phyloP scores from a whole-genome alignment of 2,888 invertebrate species.

The Philhelius pedissequus region DNA sequence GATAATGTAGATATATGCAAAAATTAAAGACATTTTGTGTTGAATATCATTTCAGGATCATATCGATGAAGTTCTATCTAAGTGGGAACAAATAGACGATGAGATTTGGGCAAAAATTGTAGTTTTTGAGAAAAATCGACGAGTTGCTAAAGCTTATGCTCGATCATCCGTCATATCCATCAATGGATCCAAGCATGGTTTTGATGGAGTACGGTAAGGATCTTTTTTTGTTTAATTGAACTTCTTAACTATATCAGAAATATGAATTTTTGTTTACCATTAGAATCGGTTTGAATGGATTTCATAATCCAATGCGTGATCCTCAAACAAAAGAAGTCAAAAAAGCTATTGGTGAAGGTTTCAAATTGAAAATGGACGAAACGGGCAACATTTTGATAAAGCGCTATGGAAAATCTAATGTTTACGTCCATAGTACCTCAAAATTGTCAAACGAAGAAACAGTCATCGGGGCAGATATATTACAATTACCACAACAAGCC shows the following conservation, averaged over 20 bases:
- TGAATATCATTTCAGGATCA: slow-evolving; percentile 90
- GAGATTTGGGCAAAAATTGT: slow-evolving; percentile 99
- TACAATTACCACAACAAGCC: slow-evolving; percentile 83
- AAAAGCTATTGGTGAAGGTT: slow-evolving; percentile 92
- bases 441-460: slow-evolving; percentile 80
- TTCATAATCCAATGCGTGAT: slow-evolving; percentile 97
- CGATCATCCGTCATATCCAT: slow-evolving; percentile 96
- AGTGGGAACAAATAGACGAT: slow-evolving; percentile 98
- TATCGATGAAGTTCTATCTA: slow-evolving; percentile 96
- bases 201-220: slow-evolving; percentile 94
- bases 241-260: not conserved
- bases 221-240: not conserved
- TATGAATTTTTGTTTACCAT: not conserved
- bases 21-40: no score
- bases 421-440: slow-evolving; percentile 82
- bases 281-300: slow-evolving; percentile 97
- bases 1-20: no score
- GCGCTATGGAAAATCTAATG: slow-evolving; percentile 84
- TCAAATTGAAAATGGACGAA: slow-evolving; percentile 86
- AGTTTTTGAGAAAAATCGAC: slow-evolving; percentile 95
- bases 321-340: slow-evolving; percentile 94
- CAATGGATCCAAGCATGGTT: slow-evolving; percentile 96
- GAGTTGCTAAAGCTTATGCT: slow-evolving; percentile 98
- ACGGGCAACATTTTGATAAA: slow-evolving; percentile 86
- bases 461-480: slow-evolving; percentile 84